Base-by-base conservation (phyloP, 2,888 invertebrate species). In the Catocala nupta region DNA sequence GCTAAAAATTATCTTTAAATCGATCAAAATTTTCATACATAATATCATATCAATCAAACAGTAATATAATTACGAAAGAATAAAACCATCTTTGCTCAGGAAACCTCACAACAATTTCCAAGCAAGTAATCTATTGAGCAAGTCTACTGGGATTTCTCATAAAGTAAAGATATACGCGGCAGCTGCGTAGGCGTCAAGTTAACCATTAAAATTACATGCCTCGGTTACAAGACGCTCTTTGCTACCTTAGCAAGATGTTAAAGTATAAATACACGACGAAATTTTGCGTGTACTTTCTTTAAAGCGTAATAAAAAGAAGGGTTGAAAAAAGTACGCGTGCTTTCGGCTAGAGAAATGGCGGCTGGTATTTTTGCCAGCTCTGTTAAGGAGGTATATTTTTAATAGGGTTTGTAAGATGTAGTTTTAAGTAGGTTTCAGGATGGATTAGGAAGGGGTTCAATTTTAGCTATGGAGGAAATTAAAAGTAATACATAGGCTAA, bases 191-290 rank as follows among this genome's bases (percentile, higher is more conserved):
- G 69, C 64, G 48, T 57, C 64, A 52, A 60, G 66, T 61, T 72
- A 65, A 63, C 67, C 64, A 74, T 72, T 67, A 63, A 72, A 74
- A 75, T 74, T 65, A 75, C 73, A 65, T 63, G 60, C 50, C 53
- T 58, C 44, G 45, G 72, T 50, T 56, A 60, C 66, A 65, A 61
- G 56, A 49, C 43, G 53, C 55, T 63, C 59, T 62, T 48, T 60
- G 48, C 62, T 71, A 59, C 57, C 42, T 58, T 59, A 56, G 56
- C 39, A 44, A 34, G 36, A 65, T 75, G 54, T 57, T 54, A 65
- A 44, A 44, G 54, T 59, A 43, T 59, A 59, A 64, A 64, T 47
- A 47, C 47, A 12, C 16, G 48, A 8, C 11, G 12, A 36, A 42
- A 49, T 55, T 48, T 49, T 16, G n/a, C 34, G 33, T 33, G 33